Conservation (phyloP, 2,888 invertebrate genomes). For the Celastrina argiolus region DNA sequence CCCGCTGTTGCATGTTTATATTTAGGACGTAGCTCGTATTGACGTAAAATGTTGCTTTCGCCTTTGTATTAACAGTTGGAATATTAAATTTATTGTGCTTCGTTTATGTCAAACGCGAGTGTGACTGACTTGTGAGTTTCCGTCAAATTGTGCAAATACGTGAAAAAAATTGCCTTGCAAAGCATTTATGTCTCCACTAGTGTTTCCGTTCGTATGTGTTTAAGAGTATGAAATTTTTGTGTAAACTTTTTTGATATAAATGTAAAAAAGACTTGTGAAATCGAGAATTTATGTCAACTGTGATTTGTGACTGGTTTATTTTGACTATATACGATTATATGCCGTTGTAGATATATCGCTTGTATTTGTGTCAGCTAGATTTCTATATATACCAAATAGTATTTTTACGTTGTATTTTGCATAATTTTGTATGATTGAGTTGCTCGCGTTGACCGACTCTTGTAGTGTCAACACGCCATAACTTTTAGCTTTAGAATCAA, state of each 20-base stretch:
- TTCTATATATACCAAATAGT: slow-evolving; percentile 77
- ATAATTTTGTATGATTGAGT: slow-evolving; percentile 60
- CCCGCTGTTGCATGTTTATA: slow-evolving; percentile 21
- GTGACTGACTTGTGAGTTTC: slow-evolving; percentile 9
- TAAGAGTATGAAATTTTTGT: slow-evolving; percentile 57
- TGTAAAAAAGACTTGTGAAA: slow-evolving; percentile 73
- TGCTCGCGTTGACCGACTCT: slow-evolving; percentile 39
- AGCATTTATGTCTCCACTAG: slow-evolving; percentile 62
- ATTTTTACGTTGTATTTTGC: slow-evolving; percentile 76
- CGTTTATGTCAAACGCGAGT: neutral
- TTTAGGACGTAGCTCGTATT: slow-evolving; percentile 16
- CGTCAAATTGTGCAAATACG: neutral
- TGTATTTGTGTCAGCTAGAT: slow-evolving; percentile 74
- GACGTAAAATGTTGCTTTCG: slow-evolving; percentile 7
- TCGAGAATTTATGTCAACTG: slow-evolving; percentile 77
- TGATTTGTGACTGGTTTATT: slow-evolving; percentile 77
- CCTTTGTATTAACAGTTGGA: neutral
- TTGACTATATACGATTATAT: slow-evolving; percentile 69
- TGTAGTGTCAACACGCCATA: slow-evolving; percentile 24
- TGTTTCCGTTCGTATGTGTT: slow-evolving; percentile 46
- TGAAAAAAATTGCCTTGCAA: slow-evolving; percentile 41
- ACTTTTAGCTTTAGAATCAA: neutral
- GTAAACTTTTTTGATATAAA: slow-evolving; percentile 58
- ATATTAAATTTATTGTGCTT: slow-evolving; percentile 18
- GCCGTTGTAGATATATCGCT: slow-evolving; percentile 68